phyloP scores from a whole-genome alignment of 2,797 vertebrate genomes.

The Sebastes alutus region DNA sequence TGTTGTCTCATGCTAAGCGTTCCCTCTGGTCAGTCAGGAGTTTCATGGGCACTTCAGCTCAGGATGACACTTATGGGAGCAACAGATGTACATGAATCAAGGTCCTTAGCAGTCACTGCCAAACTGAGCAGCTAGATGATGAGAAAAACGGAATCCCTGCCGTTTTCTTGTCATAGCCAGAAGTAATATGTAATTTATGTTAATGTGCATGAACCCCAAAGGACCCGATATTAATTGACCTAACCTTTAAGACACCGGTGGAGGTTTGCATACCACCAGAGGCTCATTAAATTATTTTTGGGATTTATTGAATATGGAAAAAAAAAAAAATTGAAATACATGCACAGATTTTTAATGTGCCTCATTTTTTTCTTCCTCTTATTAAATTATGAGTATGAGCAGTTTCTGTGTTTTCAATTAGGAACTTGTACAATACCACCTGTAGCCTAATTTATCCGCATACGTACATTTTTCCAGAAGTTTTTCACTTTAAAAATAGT shows the following conservation, averaged over 20 bases:
- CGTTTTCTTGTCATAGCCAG: background rate
- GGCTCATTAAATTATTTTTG: background rate
- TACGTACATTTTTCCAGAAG: background rate
- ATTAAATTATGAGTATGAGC: background rate
- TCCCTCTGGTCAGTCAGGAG: background rate
- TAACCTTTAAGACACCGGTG: background rate
- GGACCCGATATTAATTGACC: conserved; percentile 17
- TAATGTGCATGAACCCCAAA: conserved; percentile 10
- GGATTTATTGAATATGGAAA: background rate
- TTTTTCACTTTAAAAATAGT: background rate
- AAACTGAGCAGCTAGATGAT: conserved; percentile 25
- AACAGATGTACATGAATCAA: conserved; percentile 51
- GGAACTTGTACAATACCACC: background rate
- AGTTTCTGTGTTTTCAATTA: background rate
- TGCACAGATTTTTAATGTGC: background rate
- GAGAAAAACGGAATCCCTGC: conserved; percentile 23
- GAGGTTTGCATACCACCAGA: background rate
- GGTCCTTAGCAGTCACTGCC: conserved; percentile 11
- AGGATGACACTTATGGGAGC: conserved; percentile 25
- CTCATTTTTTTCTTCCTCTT: background rate
- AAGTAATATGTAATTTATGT: conserved; percentile 26
- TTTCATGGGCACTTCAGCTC: conserved; percentile 20
- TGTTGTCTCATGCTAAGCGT: background rate
- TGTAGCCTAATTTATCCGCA: background rate
- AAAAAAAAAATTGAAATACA: background rate